Evolutionary conservation across 2,797 vertebrate species (phyloP).

Genomic region (Lemur catta): DNA sequence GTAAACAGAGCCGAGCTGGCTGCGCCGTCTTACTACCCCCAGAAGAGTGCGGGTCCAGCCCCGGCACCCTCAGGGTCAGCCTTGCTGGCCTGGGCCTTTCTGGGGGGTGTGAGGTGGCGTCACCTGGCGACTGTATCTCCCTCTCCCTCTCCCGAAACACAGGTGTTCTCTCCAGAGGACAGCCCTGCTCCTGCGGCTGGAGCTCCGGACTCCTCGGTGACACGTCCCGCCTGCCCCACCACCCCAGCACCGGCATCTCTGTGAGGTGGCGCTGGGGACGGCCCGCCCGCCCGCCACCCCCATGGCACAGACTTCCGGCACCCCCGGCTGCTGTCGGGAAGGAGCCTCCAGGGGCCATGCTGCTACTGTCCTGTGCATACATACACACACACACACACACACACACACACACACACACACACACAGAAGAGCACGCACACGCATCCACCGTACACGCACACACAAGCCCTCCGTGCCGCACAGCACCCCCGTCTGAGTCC

Average conservation of each 20-base stretch:
- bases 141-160: not conserved
- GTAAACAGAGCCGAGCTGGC: not conserved
- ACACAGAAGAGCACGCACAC: not conserved
- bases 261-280: not conserved
- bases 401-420: not conserved
- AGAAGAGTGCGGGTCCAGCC: no score
- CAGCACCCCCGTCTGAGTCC: not conserved
- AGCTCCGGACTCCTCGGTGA: not conserved
- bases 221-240: not conserved
- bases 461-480: not conserved
- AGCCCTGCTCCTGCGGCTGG: not conserved
- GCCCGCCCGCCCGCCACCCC: no score
- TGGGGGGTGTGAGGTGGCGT: not conserved
- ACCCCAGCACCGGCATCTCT: not conserved
- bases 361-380: not conserved
- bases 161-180: not conserved
- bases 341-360: not conserved
- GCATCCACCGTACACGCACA: no score
- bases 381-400: no score
- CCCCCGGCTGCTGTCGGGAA: no score
- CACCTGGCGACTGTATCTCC: rapidly evolving
- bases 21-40: no score
- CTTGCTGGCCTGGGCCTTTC: not conserved
- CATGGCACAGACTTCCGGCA: not conserved
- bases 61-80: not conserved